Base-by-base conservation (phyloP, 1,140 invertebrate genomes). In the Orussus abietinus region DNA sequence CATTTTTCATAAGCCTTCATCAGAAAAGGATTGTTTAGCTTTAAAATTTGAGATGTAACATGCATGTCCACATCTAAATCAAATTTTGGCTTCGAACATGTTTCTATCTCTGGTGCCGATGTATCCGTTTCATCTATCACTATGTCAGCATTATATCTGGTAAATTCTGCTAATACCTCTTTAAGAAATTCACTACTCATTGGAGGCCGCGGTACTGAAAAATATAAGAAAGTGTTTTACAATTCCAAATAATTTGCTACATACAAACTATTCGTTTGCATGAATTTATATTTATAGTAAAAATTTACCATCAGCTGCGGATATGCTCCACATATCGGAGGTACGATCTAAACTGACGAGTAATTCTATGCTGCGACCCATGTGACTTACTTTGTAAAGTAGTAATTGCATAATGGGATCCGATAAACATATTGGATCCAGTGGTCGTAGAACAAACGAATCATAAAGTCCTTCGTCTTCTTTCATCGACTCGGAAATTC, bases 351-450 rank as follows among this genome's bases (percentile, higher is more conserved):
- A 49, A 14, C 64, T 65, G 9, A 69, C 57, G 9, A 74, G 53
- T 4, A 74, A 56, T 38, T 73, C 68, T 18, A 73, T 62, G 44
- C 60, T 73, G 33, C 60, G 53, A 29, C 70, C 68, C 50, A 72
- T 68, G 53, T 70, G 60, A 44, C 50, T 55, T 3, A 72, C 56
- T 52, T 72, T 74, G 21, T 57, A 47, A 9, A 66, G 30, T 30
- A 72, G 49, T 32, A 68, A 45, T 42, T 62, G 60, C 51, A 73
- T 65, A 13, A 74, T 47, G 7, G 69, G 69, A 54, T 73, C 70
- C 11, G 39, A 35, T 12, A 45, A 18, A 35, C 58, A 66, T 28
- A 57, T 33, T 21, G 41, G 18, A 39, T 63, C 51, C 3, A 59
- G 40, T 15, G 55, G 14, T 51, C 65, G 53, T 15, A 61, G 35